Base-by-base conservation (phyloP, 2,113 vertebrate species). In the Hippotragus niger region DNA sequence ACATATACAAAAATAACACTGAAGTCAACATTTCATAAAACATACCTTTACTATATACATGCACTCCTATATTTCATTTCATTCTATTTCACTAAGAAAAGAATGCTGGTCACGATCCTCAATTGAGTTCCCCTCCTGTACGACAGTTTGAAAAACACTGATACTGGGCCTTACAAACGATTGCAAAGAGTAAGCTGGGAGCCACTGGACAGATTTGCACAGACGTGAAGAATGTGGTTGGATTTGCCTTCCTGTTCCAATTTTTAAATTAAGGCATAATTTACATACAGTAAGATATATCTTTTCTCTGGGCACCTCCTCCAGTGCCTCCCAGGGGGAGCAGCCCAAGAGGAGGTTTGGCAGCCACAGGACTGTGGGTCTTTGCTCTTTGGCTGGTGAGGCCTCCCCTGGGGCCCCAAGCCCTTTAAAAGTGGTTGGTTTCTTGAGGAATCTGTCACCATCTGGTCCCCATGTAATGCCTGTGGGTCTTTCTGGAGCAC, bases 381-480 rank as follows among this genome's bases (percentile, higher is more conserved):
- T 96, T 80, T 47, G 62, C 88, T 81, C 64, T 91, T 45, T 27
- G 43, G 53, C 31, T 62, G 43, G 3, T 67, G n/a, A 7, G 9
- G 36, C 23, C 47, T 15, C 58, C 55, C 83, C 52, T 19, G 55
- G n/a, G 36, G 43, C 23, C 11, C 58, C 2, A 23, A 52, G 40
- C 43, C 36, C 45, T 87, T 71, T 55, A 45, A 43, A 47, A 88
- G 84, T 25, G 52, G 71, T 88, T 57, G 71, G 81, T 78, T 90
- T 96, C 95, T 88, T 91, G n/a, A 96, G 76, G 88, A 95, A 81
- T 96, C 93, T 91, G 93, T 85, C 3, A 0, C 90, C 96, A 97
- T 97, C 95, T 97, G 96, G 92, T 94, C 76, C 52, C 90, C 82
- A 64, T 94, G 92, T 96, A 97, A 85, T 53, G 83, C 81, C 80